Evolutionary conservation across 1,140 invertebrate genomes (phyloP).

Genomic region (Phocides pigmalion): DNA sequence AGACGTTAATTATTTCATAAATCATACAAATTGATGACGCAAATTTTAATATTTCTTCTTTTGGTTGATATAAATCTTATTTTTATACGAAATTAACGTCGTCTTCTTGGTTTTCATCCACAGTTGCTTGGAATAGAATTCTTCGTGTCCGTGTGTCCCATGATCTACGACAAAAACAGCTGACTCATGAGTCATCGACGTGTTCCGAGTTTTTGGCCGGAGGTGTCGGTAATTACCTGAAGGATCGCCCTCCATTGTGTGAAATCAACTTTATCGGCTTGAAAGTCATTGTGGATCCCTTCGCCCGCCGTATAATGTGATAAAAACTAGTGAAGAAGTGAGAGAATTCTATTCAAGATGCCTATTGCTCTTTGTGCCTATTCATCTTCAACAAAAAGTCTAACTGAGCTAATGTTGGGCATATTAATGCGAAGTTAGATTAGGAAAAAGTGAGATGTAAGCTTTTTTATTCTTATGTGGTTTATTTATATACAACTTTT

Average conservation of each 20-base stretch:
- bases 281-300: constrained; percentile 32
- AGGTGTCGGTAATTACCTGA: constrained; percentile 44
- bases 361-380: constrained; percentile 10
- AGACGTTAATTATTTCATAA: too few species aligned
- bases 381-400: constrained; percentile 13
- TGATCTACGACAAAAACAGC: constrained; percentile 31
- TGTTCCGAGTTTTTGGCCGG: constrained; percentile 15
- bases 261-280: constrained; percentile 30
- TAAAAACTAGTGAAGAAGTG: constrained; percentile 1
- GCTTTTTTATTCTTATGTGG: neutral
- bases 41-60: too few species aligned
- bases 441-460: constrained; percentile 1
- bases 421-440: neutral
- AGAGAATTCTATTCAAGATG: neutral
- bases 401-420: neutral
- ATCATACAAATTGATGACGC: too few species aligned
- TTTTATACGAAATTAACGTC: too few species aligned
- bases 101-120: neutral
- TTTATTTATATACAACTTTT: too few species aligned
- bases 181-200: constrained; percentile 44
- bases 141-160: constrained; percentile 1
- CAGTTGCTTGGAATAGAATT: neutral
- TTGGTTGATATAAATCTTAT: too few species aligned
- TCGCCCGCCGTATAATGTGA: constrained; percentile 6
- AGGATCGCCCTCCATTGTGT: constrained; percentile 38